Evolutionary conservation across 2,797 vertebrate genomes (phyloP).

Genomic region (Pyrocephalus nanus): DNA sequence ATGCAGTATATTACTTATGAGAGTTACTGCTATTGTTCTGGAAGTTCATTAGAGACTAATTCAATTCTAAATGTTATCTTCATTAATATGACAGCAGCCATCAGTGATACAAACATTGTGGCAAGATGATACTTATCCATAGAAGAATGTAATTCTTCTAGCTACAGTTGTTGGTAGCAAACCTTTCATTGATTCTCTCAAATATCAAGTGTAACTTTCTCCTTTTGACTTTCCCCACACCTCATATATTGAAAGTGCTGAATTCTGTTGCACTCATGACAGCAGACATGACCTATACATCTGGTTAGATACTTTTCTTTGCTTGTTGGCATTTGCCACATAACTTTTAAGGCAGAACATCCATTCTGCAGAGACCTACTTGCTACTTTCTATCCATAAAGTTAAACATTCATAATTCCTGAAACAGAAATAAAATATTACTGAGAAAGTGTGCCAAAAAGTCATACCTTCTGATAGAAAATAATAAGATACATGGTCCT

Average conservation of each 20-base stretch:
- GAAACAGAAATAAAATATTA: not conserved
- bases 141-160: not conserved
- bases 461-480: not conserved
- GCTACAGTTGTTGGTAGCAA: not conserved
- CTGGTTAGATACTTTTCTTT: not conserved
- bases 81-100: constrained; percentile 48
- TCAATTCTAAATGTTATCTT: constrained; percentile 55
- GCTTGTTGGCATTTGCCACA: not conserved
- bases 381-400: not conserved
- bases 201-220: not conserved
- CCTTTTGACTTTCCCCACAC: not conserved
- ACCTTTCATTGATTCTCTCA: not conserved
- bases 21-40: constrained; percentile 40
- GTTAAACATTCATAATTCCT: not conserved
- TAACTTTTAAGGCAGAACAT: not conserved
- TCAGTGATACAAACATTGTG: not conserved
- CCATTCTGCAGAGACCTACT: not conserved
- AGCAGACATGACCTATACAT: not conserved
- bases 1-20: constrained; percentile 4
- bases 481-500: not conserved
- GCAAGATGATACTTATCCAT: not conserved
- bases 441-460: not conserved
- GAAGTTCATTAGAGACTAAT: constrained; percentile 53
- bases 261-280: not conserved
- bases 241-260: not conserved